Evolutionary conservation across 2,888 invertebrate genomes (phyloP).

Genomic region (Xanthia togata): DNA sequence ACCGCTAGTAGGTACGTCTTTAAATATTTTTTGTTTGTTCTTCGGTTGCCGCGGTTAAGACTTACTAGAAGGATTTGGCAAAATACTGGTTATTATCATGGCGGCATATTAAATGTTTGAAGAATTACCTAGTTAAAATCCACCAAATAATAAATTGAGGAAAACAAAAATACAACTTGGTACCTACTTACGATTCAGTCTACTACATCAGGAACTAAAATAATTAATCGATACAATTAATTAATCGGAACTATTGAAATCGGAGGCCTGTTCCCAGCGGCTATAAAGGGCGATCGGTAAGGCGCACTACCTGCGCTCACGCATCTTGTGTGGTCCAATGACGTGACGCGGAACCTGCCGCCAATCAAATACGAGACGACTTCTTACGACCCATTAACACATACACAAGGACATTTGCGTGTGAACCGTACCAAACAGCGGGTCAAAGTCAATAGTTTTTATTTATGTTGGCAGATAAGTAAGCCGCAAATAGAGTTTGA

Average conservation of each 20-base stretch:
- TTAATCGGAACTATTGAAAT: constrained; percentile 59
- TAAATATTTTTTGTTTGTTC: constrained; percentile 59
- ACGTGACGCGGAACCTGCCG: constrained; percentile 62
- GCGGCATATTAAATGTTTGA: constrained; percentile 25
- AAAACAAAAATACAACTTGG: constrained; percentile 6
- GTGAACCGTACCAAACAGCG: constrained; percentile 35
- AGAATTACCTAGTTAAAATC: constrained; percentile 2
- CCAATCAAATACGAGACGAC: constrained; percentile 56
- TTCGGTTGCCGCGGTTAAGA: constrained; percentile 12
- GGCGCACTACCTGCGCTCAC: constrained; percentile 75
- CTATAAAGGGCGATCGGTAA: constrained; percentile 58
- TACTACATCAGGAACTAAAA: constrained; percentile 31
- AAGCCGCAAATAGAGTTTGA: constrained; percentile 20
- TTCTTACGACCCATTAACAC: constrained; percentile 52
- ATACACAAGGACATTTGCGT: constrained; percentile 49
- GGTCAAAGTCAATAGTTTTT: constrained; percentile 46
- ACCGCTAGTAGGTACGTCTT: constrained; percentile 71
- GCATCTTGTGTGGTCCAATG: constrained; percentile 80
- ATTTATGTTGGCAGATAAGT: constrained; percentile 37
- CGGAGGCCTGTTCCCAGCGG: constrained; percentile 50
- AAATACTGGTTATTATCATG: constrained; percentile 35
- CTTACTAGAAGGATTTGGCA: constrained; percentile 13
- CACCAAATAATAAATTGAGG: neutral
- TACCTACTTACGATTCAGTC: neutral
- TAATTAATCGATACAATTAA: constrained; percentile 58